phyloP scores from a whole-genome alignment of 92 coral and sea anemone species.

The Palythoa heliodiscus region DNA sequence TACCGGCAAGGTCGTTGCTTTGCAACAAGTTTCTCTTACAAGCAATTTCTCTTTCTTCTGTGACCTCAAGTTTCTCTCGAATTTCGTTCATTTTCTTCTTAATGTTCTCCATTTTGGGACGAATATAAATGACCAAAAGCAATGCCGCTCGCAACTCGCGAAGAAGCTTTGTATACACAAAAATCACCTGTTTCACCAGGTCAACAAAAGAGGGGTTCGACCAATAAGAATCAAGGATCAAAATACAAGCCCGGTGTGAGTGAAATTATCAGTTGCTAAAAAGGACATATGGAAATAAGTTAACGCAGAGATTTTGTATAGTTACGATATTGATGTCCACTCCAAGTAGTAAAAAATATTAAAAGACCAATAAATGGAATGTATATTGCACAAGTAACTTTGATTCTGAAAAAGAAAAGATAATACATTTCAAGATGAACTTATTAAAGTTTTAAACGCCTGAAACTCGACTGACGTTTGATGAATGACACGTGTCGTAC shows the following conservation, averaged over 20 bases:
- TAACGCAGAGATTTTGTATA: not conserved
- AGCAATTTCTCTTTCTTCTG: conserved; percentile 61
- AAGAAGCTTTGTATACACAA: not conserved
- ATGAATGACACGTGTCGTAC: not conserved
- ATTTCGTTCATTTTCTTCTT: conserved; percentile 61
- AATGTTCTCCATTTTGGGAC: conserved; percentile 62
- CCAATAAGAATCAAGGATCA: conserved; percentile 29
- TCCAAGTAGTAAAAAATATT: not conserved
- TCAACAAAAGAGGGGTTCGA: conserved; percentile 46
- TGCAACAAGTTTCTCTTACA: conserved; percentile 53
- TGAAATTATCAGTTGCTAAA: conserved; percentile 6
- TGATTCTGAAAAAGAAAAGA: not conserved
- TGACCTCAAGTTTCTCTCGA: conserved; percentile 66
- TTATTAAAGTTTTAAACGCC: too few relatives aligned
- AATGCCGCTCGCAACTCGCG: conserved; percentile 18
- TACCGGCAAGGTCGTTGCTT: conserved; percentile 44
- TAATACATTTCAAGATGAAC: too few relatives aligned
- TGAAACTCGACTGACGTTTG: not conserved
- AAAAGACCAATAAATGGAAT: not conserved
- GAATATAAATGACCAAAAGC: not conserved
- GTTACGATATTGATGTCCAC: not conserved
- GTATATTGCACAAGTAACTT: not conserved
- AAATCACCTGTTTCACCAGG: conserved; percentile 67
- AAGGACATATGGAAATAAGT: not conserved
- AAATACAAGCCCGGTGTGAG: conserved; percentile 6